Conservation (phyloP, 2,797 vertebrate genomes). For the Buceros bicornis region DNA sequence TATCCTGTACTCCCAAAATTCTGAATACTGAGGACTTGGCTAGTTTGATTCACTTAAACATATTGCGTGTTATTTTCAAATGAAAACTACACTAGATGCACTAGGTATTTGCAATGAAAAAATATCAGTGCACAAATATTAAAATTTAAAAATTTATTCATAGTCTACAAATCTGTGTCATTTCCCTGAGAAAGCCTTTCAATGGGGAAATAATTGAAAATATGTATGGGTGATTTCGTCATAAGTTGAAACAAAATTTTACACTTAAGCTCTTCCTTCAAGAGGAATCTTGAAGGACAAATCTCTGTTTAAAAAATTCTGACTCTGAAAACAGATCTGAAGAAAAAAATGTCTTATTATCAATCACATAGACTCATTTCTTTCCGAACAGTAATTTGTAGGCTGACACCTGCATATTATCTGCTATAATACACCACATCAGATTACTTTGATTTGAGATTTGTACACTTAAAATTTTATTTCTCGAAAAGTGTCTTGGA, state of each 20-base stretch:
- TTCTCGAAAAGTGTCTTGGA: background rate
- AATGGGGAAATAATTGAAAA: background rate
- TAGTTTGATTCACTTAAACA: background rate
- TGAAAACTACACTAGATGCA: background rate
- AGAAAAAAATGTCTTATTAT: background rate
- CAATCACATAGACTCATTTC: background rate
- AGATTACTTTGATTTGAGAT: background rate
- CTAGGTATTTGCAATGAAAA: background rate
- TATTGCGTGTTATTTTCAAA: background rate
- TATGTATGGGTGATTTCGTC: background rate
- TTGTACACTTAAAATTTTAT: background rate
- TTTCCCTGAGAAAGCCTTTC: background rate
- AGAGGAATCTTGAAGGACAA: background rate
- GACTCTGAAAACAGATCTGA: background rate
- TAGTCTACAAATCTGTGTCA: background rate
- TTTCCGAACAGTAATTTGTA: conserved; percentile 28
- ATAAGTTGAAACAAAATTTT: background rate
- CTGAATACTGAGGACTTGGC: background rate
- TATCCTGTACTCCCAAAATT: background rate
- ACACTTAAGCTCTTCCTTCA: background rate
- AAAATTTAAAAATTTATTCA: background rate
- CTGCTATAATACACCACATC: background rate
- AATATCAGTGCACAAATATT: background rate
- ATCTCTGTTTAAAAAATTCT: background rate
- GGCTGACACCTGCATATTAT: background rate